Base-by-base conservation (phyloP, 1,140 invertebrate genomes). In the Zaprionus inermis region DNA sequence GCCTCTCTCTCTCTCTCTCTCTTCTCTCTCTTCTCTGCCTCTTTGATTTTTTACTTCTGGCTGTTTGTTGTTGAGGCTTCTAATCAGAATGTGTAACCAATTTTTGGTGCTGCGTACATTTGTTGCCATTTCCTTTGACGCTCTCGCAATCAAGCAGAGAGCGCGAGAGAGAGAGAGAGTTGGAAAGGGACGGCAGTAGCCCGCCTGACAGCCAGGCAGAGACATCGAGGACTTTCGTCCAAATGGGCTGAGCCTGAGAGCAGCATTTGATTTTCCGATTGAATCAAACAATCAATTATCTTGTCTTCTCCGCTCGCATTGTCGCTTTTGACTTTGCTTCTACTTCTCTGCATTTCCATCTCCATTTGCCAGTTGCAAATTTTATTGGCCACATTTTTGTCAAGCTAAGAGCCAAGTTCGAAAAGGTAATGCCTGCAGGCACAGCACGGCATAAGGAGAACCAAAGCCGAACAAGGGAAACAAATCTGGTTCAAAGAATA, bases 241-340 rank as follows among this genome's bases (percentile, higher is more conserved):
- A 22, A 68, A 54, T 66, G 63, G 36, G 14, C 36, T 38, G 14
- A 38, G 69, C 63, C 49, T 44, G 65, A 72, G 78, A 79, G 81
- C 78, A 68, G 56, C 78, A 78, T 84, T 88, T 88, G 84, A 88
- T 83, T 89, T 83, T 78, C 46, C 84, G 78, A 89, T 89, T 90
- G 80, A 90, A 89, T 89, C 84, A 89, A 81, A 89, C 84, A 89
- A 89, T 89, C 84, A 89, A 89, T 89, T 89, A 89, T 89, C 78
- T 72, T 89, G 85, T 90, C 85, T 76, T 76, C 54, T 76, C 67
- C 28, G 64, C 51, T 60, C 4, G 44, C 44, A 49, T 49, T 49
- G 44, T 49, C 44, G 18, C 18, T 22, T 49, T 5, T 22, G 16
- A 9, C 18, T 22, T n/a, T n/a, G n/a, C 44, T 22, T 49, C 10